Conservation (phyloP, 2,888 invertebrate species). For the Chalcosyrphus nemorum region DNA sequence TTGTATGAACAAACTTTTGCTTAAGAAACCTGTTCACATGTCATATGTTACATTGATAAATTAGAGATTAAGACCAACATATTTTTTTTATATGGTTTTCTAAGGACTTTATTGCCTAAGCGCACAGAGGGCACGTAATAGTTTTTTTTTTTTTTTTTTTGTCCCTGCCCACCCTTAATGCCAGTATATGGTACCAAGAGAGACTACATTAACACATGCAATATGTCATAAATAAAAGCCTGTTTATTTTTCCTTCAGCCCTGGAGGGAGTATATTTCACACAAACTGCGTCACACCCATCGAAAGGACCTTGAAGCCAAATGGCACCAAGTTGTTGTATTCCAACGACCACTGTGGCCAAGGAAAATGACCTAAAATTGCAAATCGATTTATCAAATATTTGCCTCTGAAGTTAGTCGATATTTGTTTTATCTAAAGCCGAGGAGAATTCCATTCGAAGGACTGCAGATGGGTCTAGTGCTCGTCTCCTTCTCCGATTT, state of each 20-base stretch:
- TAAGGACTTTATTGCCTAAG: too few species aligned
- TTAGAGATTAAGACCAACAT: too few species aligned
- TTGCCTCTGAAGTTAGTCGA: neutral
- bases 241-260: neutral
- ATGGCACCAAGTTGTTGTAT: neutral
- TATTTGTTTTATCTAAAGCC: neutral
- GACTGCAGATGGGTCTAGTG: neutral
- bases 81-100: too few species aligned
- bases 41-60: too few species aligned
- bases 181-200: neutral
- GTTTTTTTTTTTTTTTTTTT: too few species aligned
- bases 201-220: neutral
- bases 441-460: neutral
- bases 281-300: neutral
- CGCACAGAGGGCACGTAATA: neutral
- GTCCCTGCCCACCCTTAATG: too few species aligned
- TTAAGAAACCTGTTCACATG: too few species aligned
- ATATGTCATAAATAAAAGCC: neutral
- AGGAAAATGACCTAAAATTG: neutral
- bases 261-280: neutral
- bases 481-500: neutral
- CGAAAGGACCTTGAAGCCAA: neutral
- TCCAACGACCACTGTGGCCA: neutral
- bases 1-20: too few species aligned
- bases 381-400: slow-evolving; percentile 14